Evolutionary conservation across 2,888 invertebrate genomes (phyloP).

Genomic region (Muschampia plurimacula): DNA sequence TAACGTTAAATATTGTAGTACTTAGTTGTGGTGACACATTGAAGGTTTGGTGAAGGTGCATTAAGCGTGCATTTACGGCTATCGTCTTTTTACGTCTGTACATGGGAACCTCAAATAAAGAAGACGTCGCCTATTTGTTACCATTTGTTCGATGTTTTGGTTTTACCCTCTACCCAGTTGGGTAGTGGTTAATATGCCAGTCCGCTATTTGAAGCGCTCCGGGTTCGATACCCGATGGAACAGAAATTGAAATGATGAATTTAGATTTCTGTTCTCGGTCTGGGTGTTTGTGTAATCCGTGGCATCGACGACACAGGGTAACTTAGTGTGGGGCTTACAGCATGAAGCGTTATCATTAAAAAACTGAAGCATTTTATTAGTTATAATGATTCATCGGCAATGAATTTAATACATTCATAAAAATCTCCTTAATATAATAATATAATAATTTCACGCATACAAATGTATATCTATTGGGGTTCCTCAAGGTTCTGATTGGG

Average conservation of each 20-base stretch:
- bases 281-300: not conserved
- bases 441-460: not conserved
- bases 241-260: no score
- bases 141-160: not conserved
- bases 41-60: not conserved
- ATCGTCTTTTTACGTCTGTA: not conserved
- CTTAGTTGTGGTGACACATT: no score
- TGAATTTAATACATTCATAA: not conserved
- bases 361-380: no score
- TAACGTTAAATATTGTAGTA: no score
- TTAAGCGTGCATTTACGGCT: not conserved
- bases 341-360: no score
- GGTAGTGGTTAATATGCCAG: no score
- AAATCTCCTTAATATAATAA: no score
- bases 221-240: no score
- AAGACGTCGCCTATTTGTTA: not conserved
- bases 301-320: no score
- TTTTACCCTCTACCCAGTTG: not conserved
- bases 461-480: not conserved
- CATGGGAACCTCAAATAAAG: not conserved
- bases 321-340: no score
- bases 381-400: not conserved
- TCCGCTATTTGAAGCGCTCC: no score
- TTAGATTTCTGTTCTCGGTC: no score
- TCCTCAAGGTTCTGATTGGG: not conserved